Conservation (phyloP, 2,797 vertebrate genomes). For the Thamnophis elegans region DNA sequence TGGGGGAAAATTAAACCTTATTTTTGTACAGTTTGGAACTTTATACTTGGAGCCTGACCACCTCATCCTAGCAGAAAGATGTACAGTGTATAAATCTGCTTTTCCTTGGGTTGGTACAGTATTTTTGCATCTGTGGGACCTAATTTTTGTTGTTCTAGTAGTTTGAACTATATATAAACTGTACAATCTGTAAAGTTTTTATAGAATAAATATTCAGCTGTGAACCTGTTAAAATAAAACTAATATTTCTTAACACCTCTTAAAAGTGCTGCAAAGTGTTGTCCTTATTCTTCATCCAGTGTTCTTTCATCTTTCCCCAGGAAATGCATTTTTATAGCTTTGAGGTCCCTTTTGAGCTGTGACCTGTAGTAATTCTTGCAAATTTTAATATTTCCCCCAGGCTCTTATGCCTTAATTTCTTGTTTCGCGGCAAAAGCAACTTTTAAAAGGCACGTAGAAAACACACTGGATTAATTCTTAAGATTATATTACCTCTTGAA, state of each 20-base stretch:
- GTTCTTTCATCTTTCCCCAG: slow-evolving; percentile 34
- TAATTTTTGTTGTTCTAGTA: slow-evolving; percentile 82
- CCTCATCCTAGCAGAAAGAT: slow-evolving; percentile 73
- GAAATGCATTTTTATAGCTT: slow-evolving; percentile 12
- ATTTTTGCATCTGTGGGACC: slow-evolving; percentile 87
- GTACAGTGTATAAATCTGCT: slow-evolving; percentile 79
- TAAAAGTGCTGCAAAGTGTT: slow-evolving; percentile 43
- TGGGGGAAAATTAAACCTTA: slow-evolving; percentile 76
- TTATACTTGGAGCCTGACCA: slow-evolving; percentile 80
- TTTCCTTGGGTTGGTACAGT: slow-evolving; percentile 81
- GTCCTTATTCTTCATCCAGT: neutral
- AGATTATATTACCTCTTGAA: neutral
- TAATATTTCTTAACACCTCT: slow-evolving; percentile 84
- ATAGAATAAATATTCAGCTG: slow-evolving; percentile 86
- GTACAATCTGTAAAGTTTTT: slow-evolving; percentile 89
- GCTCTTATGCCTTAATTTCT: neutral
- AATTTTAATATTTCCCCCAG: neutral
- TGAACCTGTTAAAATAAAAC: slow-evolving; percentile 88
- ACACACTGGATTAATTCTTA: neutral
- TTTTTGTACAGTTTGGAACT: slow-evolving; percentile 87
- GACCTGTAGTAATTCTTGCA: neutral
- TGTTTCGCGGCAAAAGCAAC: neutral
- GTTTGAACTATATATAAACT: slow-evolving; percentile 83
- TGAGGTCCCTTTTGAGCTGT: neutral
- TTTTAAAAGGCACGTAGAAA: neutral